These are phyloP conservation scores for Drosophila tani DNA, from an alignment of 1,140 invertebrate species.

Conservation along the genomic window DNA sequence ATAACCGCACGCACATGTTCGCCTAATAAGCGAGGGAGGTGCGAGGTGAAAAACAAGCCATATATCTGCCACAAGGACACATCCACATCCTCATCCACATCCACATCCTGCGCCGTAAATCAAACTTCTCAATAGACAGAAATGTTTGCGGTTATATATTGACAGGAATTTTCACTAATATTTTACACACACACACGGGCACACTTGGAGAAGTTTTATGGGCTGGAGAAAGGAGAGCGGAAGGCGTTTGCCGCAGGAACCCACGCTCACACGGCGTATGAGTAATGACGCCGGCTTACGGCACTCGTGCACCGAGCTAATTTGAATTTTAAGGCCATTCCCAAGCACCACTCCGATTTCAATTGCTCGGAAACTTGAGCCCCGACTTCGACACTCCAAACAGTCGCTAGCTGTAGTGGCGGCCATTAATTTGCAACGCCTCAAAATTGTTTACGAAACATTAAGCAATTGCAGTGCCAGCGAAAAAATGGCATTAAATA, in stretches of 20 bases:
- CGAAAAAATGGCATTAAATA: conserved; percentile 61
- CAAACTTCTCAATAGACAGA: conserved; percentile 61
- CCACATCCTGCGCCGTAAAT: conserved; percentile 52
- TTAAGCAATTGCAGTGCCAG: conserved; percentile 75
- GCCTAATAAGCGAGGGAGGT: conserved; percentile 40
- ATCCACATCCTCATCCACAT: conserved; percentile 3
- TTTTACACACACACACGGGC: conserved; percentile 22
- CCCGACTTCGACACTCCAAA: conserved; percentile 39
- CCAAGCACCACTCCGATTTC: conserved; percentile 42
- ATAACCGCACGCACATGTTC: conserved; percentile 26
- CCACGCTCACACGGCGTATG: conserved; percentile 33
- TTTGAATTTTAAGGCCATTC: conserved; percentile 55
- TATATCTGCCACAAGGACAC: conserved; percentile 36
- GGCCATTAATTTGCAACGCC: conserved; percentile 73
- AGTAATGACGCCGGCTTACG: conserved; percentile 46
- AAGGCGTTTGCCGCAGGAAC: conserved; percentile 9
- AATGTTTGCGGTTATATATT: conserved; percentile 60
- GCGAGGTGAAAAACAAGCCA: conserved; percentile 7
- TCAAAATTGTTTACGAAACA: conserved; percentile 75
- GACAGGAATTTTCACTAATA: conserved; percentile 58
- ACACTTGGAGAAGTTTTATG: conserved; percentile 19
- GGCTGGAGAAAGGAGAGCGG: not conserved
- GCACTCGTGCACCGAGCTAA: conserved; percentile 36
- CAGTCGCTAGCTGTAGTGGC: conserved; percentile 5
- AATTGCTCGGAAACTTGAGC: conserved; percentile 72